Evolutionary conservation across 37 sponge, comb jelly and placozoan species (phyloP), one percentile per base, ranked within the genome.

Genomic region (Diacarnus erythraeanus): DNA sequence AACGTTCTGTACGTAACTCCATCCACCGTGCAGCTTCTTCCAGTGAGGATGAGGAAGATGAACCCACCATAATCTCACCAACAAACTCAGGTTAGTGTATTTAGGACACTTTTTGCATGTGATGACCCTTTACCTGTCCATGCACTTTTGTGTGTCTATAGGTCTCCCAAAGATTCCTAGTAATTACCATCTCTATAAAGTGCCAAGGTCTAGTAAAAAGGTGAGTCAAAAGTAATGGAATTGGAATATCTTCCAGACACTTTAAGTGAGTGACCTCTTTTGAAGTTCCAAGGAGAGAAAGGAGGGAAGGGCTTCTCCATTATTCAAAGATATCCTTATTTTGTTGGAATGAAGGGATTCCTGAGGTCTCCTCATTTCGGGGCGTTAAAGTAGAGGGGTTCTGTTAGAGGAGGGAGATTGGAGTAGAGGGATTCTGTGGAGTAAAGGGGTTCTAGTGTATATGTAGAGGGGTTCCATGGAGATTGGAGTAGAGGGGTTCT

Each of bases 21-120:
- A 65, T 71, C 37, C 79, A 64, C 37, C 10, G 31, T 5, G 21
- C 2, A 23, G 71, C n/a, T 36, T 83, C 73, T 8, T 73, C 75
- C 43, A 80, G 85, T 89, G 74, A 59, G 18, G 89, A 86, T 3
- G 86, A 83, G 40, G 77, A 77, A 61, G 86, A 80, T 1, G 84
- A 80, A 27, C 39, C 51, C 0, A 38, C 43, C 2, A 36, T 43
- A 20, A 35, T 42, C 30, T 81, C 82, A 59, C 82, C 82, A 22
- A 43, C 44, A 10, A 9, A 27, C 37, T 42, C 21, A 43, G 82
- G 72, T 81, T 2, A 36, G 77, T 15, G 12, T 15, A 47, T 12
- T 47, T 47, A 47, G 51, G 12, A 47, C 12, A 60, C 4, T 60
- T 21, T 6, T 60, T 5, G 23, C 9, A 25, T 60, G 22, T 60